A percentile compares a stretch with the other conserved stretches of the same genome.
These are phyloP conservation scores for Cyprinodon tularosa DNA, from an alignment of 2,113 vertebrate genomes.

Conservation along the genomic window DNA sequence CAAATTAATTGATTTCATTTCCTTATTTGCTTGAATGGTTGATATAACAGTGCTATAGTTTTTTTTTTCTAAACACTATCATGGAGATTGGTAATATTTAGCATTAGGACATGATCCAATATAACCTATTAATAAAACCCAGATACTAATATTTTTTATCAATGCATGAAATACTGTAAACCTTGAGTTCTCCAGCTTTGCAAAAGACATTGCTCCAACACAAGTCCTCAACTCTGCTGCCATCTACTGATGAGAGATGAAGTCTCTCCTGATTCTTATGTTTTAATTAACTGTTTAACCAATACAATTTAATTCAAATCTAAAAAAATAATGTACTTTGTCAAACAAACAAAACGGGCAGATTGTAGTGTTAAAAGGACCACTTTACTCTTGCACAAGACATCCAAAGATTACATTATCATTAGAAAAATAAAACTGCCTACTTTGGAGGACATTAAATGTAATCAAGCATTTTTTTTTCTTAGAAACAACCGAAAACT, in stretches of 20 bases:
- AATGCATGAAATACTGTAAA: not conserved
- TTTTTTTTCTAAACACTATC: too few relatives aligned
- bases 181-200: not conserved
- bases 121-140: too few relatives aligned
- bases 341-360: constrained; percentile 5
- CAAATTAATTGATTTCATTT: not conserved
- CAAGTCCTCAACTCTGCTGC: constrained; percentile 5
- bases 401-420: constrained; percentile 69
- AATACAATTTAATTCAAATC: too few relatives aligned
- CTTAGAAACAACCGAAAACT: constrained; percentile 34
- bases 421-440: constrained; percentile 81
- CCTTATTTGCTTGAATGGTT: not conserved
- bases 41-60: not conserved
- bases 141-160: not conserved
- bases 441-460: constrained; percentile 61
- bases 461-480: constrained; percentile 42
- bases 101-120: too few relatives aligned
- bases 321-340: not conserved
- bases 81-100: too few relatives aligned
- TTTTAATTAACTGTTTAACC: too few relatives aligned
- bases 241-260: constrained; percentile 26
- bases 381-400: constrained; percentile 78
- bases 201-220: not conserved
- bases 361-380: constrained; percentile 70
- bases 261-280: not conserved